Conservation (phyloP, 2,113 vertebrate species). For the Calyptomena viridis region DNA sequence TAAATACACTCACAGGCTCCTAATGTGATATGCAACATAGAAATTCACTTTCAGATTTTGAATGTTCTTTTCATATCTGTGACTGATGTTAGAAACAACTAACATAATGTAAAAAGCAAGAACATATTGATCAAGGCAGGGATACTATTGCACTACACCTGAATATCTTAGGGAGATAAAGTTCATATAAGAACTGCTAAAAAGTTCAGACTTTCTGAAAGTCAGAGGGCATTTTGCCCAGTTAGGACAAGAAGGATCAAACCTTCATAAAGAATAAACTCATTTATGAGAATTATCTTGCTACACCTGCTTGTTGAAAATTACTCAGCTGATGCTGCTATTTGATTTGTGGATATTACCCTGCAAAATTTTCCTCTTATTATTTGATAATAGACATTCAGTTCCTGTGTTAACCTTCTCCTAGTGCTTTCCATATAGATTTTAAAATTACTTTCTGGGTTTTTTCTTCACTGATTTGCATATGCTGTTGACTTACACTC, state of each 20-base stretch:
- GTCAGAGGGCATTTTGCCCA: neutral
- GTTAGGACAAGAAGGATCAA: neutral
- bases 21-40: neutral
- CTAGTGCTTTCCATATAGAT: neutral
- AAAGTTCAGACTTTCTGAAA: neutral
- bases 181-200: neutral
- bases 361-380: neutral
- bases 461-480: neutral
- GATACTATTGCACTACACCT: neutral
- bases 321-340: neutral
- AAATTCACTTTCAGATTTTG: neutral
- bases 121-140: neutral
- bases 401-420: neutral
- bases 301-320: neutral
- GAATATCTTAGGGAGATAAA: neutral
- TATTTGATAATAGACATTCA: neutral
- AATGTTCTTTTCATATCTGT: neutral
- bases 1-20: neutral
- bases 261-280: neutral
- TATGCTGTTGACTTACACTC: neutral
- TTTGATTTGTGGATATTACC: neutral
- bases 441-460: neutral
- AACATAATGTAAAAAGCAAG: neutral
- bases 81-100: neutral
- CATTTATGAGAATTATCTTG: neutral